These are phyloP conservation scores for Lacanobia oleracea DNA, from an alignment of 2,888 invertebrate species.

Conservation along the genomic window DNA sequence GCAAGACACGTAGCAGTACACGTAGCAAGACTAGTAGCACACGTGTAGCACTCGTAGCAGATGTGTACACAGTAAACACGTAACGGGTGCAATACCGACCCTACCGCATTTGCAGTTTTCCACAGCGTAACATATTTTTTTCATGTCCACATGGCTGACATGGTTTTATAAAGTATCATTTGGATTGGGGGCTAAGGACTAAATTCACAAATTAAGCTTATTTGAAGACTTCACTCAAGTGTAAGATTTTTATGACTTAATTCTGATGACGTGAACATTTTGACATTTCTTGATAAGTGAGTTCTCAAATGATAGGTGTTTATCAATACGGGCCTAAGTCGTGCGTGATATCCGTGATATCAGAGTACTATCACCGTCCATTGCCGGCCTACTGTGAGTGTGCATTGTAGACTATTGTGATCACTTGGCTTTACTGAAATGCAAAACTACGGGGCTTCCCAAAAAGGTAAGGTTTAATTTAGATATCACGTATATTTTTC, in stretches of 20 bases:
- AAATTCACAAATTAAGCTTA: not conserved
- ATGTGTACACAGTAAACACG: not conserved
- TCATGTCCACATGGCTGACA: not conserved
- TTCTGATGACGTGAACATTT: slow-evolving; percentile 28
- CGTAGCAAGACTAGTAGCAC: slow-evolving; percentile 1
- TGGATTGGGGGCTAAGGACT: not conserved
- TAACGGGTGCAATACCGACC: not conserved
- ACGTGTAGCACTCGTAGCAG: not conserved
- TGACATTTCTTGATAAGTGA: slow-evolving; percentile 35
- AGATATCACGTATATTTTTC: not conserved
- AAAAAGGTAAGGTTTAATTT: slow-evolving; percentile 30
- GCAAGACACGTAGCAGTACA: not conserved
- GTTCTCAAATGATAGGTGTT: slow-evolving; percentile 31
- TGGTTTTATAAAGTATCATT: slow-evolving; percentile 8
- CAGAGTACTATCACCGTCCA: slow-evolving; percentile 10
- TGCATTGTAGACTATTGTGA: slow-evolving; percentile 12
- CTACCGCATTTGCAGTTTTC: not conserved
- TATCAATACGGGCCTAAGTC: slow-evolving; percentile 33
- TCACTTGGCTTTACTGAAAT: slow-evolving; percentile 10
- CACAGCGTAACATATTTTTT: not conserved
- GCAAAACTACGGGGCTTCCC: slow-evolving; percentile 5
- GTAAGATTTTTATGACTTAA: slow-evolving; percentile 13
- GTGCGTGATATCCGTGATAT: slow-evolving; percentile 33
- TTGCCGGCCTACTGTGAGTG: slow-evolving; percentile 26
- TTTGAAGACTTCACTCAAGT: not conserved